phyloP scores from a whole-genome alignment of 2,113 vertebrate species.

The Cryptotis parvus region DNA sequence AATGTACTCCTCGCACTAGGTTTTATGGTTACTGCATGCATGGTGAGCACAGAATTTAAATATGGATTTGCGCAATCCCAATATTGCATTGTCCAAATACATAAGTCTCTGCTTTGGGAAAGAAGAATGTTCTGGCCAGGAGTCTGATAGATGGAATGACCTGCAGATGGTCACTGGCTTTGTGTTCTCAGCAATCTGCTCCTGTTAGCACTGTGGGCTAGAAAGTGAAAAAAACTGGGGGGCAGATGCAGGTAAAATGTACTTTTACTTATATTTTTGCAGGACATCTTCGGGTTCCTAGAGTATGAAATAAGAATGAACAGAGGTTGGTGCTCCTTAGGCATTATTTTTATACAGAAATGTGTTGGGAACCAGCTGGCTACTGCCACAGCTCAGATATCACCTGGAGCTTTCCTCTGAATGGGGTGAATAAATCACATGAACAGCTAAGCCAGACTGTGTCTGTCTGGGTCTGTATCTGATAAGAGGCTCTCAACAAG shows the following conservation, averaged over 20 bases:
- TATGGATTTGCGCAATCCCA: not conserved
- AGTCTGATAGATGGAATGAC: not conserved
- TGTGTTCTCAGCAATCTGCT: not conserved
- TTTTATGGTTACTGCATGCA: not conserved
- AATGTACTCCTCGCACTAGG: not conserved
- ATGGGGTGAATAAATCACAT: conserved; percentile 66
- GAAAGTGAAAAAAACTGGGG: not conserved
- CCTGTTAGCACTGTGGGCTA: not conserved
- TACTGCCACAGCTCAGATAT: conserved; percentile 71
- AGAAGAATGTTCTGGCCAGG: not conserved
- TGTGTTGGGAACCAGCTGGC: conserved; percentile 72
- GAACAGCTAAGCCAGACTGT: conserved; percentile 73
- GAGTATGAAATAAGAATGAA: conserved; percentile 52
- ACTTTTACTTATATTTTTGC: conserved; percentile 41
- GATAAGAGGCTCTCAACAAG: conserved; percentile 77
- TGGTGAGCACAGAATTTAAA: not conserved
- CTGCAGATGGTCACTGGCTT: not conserved
- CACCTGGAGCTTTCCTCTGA: conserved; percentile 78
- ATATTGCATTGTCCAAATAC: not conserved
- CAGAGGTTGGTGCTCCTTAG: conserved; percentile 18
- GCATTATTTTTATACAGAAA: conserved; percentile 76
- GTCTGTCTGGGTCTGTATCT: conserved; percentile 82
- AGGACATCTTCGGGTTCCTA: not conserved
- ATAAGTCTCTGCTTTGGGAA: not conserved
- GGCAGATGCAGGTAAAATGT: not conserved